Evolutionary conservation across 2,888 invertebrate genomes (phyloP), one percentile per base, ranked within the genome.

Genomic region (Cephonodes hylas): DNA sequence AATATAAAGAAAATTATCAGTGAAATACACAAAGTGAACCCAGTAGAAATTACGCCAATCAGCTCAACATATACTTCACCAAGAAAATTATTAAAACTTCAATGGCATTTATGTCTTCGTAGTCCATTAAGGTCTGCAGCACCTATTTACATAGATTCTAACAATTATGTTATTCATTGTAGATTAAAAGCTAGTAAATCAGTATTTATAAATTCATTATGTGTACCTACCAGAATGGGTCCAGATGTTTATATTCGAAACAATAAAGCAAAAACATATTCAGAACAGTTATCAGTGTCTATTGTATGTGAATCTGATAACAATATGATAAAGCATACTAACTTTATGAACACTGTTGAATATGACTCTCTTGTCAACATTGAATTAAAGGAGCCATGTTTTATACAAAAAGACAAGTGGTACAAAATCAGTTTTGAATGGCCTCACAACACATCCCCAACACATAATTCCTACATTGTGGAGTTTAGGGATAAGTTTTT

Each of bases 321-420:
- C 61, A 87, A 76, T 74, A 74, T 85, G 68, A 75, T 86, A 63
- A 86, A 84, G 65, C 75, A 76, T 59, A 84, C 85, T 0, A 85
- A 86, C 67, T 90, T 86, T 72, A 82, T 81, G 67, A 84, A 84
- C 64, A 83, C 81, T 58, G 85, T 91, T 45, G 85, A 89, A 62
- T 93, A 89, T 82, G 89, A 93, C 74, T 84, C 89, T 46, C 76
- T 83, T 65, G 82, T 93, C 66, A 84, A 86, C 62, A 84, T 93
- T 65, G 83, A 85, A 61, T 79, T 93, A 34, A 73, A 77, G 56
- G 86, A 91, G 64, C 90, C 93, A 13, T 85, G 87, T 67, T 84
- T 91, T 64, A 76, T 93, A 23, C 86, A 86, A 70, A 90, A 86
- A 73, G 84, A 89, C 70, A 79, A 83, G 59, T 91, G 89, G 91